phyloP scores from a whole-genome alignment of 2,888 invertebrate genomes.

The Thymelicus acteon region DNA sequence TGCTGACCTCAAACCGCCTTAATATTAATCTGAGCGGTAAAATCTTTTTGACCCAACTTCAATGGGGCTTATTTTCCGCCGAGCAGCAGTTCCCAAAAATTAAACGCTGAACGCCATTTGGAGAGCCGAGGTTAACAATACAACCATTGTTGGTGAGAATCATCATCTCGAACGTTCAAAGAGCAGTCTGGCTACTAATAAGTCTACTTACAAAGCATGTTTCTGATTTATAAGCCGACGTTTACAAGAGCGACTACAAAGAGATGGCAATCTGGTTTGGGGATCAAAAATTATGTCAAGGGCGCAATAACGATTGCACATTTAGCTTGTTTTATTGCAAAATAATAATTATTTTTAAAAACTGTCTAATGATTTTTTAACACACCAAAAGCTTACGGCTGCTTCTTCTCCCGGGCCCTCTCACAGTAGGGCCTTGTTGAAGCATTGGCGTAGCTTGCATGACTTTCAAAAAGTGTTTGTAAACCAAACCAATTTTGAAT shows the following conservation, averaged over 20 bases:
- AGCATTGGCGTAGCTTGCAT: no score
- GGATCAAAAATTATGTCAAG: slow-evolving; percentile 35
- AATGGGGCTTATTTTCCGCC: slow-evolving; percentile 25
- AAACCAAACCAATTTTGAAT: no score
- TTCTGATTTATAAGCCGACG: slow-evolving; percentile 41
- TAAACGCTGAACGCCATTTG: slow-evolving; percentile 20
- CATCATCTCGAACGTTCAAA: slow-evolving; percentile 15
- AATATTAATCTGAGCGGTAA: slow-evolving; percentile 12
- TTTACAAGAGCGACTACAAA: slow-evolving; percentile 35
- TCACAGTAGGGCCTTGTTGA: no score
- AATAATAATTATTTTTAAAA: no score
- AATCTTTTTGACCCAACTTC: slow-evolving; percentile 10
- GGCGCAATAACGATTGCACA: background rate
- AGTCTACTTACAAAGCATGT: slow-evolving; percentile 20
- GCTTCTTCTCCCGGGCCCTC: no score
- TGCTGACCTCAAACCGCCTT: slow-evolving; percentile 10
- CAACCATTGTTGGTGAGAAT: slow-evolving; percentile 21
- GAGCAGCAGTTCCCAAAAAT: slow-evolving; percentile 19
- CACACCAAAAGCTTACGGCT: no score
- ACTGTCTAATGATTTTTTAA: no score
- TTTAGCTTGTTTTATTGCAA: background rate
- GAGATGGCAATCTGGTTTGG: slow-evolving; percentile 31
- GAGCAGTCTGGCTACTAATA: slow-evolving; percentile 17
- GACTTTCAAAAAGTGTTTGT: no score
- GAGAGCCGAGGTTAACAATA: slow-evolving; percentile 17